A percentile compares a stretch with the other conserved stretches of the same genome.
Evolutionary conservation across 2,113 vertebrate species (phyloP).

Genomic region (Tragelaphus scriptus): DNA sequence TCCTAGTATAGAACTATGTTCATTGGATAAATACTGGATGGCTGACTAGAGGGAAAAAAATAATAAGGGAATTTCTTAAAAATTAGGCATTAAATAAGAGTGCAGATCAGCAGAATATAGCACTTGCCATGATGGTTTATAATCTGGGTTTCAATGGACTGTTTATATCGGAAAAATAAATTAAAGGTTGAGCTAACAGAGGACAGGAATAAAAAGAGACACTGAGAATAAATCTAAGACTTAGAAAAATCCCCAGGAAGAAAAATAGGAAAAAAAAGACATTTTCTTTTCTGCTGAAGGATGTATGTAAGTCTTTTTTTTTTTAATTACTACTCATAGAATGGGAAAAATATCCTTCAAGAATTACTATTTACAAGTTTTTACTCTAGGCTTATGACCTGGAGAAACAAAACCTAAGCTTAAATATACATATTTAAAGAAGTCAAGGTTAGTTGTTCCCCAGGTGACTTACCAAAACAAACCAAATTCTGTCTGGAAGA

Average conservation of each 20-base stretch:
- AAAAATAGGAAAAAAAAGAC: background rate
- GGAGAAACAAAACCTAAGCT: background rate
- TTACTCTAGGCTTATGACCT: background rate
- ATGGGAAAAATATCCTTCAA: background rate
- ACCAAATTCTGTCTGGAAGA: background rate
- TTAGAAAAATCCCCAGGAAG: background rate
- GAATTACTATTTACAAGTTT: background rate
- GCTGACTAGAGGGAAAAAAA: background rate
- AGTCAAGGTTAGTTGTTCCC: background rate
- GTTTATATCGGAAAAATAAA: background rate
- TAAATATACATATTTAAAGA: background rate
- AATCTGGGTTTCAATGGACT: background rate
- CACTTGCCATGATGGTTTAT: background rate
- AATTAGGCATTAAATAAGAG: background rate
- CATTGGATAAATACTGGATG: background rate
- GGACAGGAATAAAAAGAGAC: background rate
- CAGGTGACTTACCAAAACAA: background rate
- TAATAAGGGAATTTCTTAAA: background rate
- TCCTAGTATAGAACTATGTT: background rate
- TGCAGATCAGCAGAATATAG: background rate
- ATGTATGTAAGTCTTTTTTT: background rate
- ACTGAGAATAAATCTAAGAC: background rate
- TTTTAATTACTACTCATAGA: background rate
- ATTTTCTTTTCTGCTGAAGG: background rate
- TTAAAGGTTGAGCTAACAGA: background rate